Evolutionary conservation across 2,888 invertebrate genomes (phyloP), one percentile per base, ranked within the genome.

Genomic region (Thera obeliscata): DNA sequence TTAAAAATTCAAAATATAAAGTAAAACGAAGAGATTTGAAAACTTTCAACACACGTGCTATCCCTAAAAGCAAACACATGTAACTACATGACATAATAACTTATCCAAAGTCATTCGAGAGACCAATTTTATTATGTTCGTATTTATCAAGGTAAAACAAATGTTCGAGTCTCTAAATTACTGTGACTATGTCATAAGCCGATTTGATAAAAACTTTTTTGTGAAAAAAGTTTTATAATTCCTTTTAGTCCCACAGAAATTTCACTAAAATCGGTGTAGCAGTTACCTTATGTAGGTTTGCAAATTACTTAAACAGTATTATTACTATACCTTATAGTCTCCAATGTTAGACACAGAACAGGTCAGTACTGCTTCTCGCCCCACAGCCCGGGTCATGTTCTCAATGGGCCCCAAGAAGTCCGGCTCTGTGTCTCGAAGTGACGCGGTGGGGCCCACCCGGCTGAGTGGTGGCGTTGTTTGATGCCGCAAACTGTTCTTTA

Each of bases 271-370:
- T 38, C 38, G 3, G 38, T 5, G 5, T 4, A 38, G 38, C 38
- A 38, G 38, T 38, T 38, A 0, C 1, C 5, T 0, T 38, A 5
- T 38, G 3, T 38, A 0, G 5, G 38, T 38, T 38, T 38, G 38
- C 3, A 38, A 5, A 38, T 4, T 4, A 38, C 3, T 4, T 38
- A 61, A 12, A 33, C 22, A 1, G 5, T 3, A 43, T 48, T 5
- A n/a, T 43, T 46, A 8, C 68, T 87, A 92, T 56, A 96, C 97
- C 95, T 96, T 96, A 87, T 96, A 96, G 80, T 95, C 95, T 56
- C 96, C 96, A 66, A 97, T 92, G 77, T 96, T 95, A 49, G 95
- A 95, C 3, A 97, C 96, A 43, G 95, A 95, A 81, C 97, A 97
- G 65, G 96, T 96, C 6, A 97, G 94, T 4, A 96, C 91, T 0